Conservation (phyloP, 2,888 invertebrate species). For the Sussaba pulchella region DNA sequence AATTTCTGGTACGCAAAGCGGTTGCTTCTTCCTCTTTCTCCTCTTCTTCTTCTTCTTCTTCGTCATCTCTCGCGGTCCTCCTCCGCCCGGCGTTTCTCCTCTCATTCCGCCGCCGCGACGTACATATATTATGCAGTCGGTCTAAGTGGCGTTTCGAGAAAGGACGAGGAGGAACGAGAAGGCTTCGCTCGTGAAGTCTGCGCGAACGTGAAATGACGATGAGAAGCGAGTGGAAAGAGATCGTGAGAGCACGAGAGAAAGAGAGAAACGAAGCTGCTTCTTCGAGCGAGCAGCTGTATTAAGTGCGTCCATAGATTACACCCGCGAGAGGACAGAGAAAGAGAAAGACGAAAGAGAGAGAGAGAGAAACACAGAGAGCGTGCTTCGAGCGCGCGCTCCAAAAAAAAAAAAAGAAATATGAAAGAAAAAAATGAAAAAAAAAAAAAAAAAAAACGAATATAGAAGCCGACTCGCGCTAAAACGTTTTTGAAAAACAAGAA, state of each 20-base stretch:
- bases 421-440: constrained; percentile 38
- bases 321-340: constrained; percentile 49
- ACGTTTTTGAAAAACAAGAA: constrained; percentile 74
- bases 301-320: constrained; percentile 84
- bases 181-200: constrained; percentile 74
- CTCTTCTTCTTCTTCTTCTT: constrained; percentile 22
- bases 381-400: constrained; percentile 47
- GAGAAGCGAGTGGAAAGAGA: no score
- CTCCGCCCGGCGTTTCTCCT: constrained; percentile 56
- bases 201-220: constrained; percentile 47
- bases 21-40: constrained; percentile 14
- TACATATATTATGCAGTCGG: constrained; percentile 81
- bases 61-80: constrained; percentile 8
- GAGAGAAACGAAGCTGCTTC: constrained; percentile 71
- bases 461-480: constrained; percentile 73
- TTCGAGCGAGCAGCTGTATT: constrained; percentile 81
- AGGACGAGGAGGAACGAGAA: constrained; percentile 67
- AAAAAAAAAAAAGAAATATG: constrained; percentile 63
- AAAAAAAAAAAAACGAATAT: constrained; percentile 63
- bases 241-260: constrained; percentile 56
- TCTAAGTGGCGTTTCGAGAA: constrained; percentile 78
- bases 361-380: constrained; percentile 8
- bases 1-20: constrained; percentile 28
- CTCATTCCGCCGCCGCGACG: constrained; percentile 73
- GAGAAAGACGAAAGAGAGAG: constrained; percentile 5